Conservation (phyloP, 2,888 invertebrate species). For the Protophormia terraenovae region DNA sequence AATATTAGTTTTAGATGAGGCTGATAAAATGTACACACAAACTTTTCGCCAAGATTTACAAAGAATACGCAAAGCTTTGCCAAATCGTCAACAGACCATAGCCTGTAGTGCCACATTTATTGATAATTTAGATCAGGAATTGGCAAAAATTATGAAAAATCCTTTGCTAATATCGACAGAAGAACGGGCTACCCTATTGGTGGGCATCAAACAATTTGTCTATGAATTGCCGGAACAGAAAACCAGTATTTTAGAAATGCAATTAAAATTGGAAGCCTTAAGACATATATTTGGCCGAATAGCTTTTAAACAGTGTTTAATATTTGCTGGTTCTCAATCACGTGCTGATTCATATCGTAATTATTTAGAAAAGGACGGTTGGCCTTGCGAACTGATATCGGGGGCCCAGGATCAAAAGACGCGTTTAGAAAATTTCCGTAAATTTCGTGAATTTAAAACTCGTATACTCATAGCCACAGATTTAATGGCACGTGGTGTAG, state of each 20-base stretch:
- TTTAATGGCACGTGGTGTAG: slow-evolving; percentile 95
- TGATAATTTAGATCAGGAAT: slow-evolving; percentile 86
- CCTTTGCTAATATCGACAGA: slow-evolving; percentile 90
- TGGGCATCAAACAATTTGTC: slow-evolving; percentile 92
- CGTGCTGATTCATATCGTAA: slow-evolving; percentile 91
- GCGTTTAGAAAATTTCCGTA: slow-evolving; percentile 88
- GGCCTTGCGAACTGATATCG: slow-evolving; percentile 89
- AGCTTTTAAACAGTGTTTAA: slow-evolving; percentile 93
- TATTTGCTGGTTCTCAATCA: slow-evolving; percentile 94
- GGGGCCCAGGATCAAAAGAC: slow-evolving; percentile 90
- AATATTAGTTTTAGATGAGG: slow-evolving; percentile 96
- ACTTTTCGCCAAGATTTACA: slow-evolving; percentile 89
- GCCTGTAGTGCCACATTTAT: slow-evolving; percentile 97
- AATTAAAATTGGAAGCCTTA: slow-evolving; percentile 86
- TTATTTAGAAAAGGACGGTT: slow-evolving; percentile 87
- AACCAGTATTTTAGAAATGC: slow-evolving; percentile 86
- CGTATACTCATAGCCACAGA: slow-evolving; percentile 95
- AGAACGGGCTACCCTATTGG: slow-evolving; percentile 85
- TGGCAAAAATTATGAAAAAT: slow-evolving; percentile 89
- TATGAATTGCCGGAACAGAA: slow-evolving; percentile 84
- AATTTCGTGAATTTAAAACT: slow-evolving; percentile 90
- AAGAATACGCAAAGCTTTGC: slow-evolving; percentile 88
- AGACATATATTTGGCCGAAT: slow-evolving; percentile 86
- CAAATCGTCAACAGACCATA: slow-evolving; percentile 91
- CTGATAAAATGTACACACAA: slow-evolving; percentile 94